Conservation (phyloP, 1,140 invertebrate species). For the Sitobion miscanthi region DNA sequence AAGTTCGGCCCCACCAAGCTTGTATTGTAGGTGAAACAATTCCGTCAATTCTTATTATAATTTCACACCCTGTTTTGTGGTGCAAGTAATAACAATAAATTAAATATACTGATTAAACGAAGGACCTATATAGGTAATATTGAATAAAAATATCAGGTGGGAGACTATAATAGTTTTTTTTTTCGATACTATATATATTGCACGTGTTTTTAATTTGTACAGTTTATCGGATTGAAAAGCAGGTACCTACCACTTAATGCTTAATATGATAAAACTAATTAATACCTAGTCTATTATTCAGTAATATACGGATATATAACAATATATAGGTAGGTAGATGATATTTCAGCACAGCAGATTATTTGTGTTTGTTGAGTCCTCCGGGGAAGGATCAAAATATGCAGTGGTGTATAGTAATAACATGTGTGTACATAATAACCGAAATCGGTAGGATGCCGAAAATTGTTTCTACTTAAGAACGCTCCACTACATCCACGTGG, state of each 20-base stretch:
- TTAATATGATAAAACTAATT: neutral
- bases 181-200: neutral
- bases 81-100: neutral
- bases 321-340: neutral
- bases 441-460: neutral
- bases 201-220: neutral
- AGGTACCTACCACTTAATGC: neutral
- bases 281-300: neutral
- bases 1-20: neutral
- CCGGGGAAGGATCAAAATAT: neutral
- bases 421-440: neutral
- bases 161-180: neutral
- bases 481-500: neutral
- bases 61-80: neutral
- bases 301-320: neutral
- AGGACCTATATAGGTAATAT: neutral
- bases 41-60: neutral
- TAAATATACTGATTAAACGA: neutral
- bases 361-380: neutral
- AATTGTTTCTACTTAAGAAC: neutral
- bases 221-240: neutral
- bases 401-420: too few relatives aligned
- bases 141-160: neutral
- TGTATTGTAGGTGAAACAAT: neutral
- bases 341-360: neutral